Base-by-base conservation (phyloP, 2,888 invertebrate species). In the Rhagonycha lutea region DNA sequence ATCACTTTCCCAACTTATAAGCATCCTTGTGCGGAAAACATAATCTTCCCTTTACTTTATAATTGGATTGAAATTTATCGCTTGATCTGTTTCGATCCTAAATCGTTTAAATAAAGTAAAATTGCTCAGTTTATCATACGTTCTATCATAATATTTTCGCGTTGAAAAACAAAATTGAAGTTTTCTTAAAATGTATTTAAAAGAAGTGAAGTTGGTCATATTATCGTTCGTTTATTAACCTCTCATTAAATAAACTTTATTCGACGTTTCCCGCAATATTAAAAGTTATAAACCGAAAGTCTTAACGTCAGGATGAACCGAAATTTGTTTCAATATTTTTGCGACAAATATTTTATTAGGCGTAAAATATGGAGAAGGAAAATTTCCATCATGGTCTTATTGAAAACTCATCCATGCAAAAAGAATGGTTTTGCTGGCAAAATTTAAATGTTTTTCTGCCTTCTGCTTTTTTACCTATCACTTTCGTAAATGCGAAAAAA, bases 391-490 rank as follows among this genome's bases (percentile, higher is more conserved):
- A 47, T 47, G 47, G 47, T 47, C n/a, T 47, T 47, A 47, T 47
- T 47, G 47, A 47, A 47, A 47, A 47, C 12, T 47, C 47, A 47
- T n/a, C 47, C 47, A 47, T 47, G 47, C 47, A 47, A 47, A 47
- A 47, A 47, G 47, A 47, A 47, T 47, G 47, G 47, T 47, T 47
- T 32, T 47, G 47, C 47, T 47, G 5, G 47, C 47, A 65, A 65
- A 65, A 65, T 65, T 26, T 24, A 65, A 65, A 65, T 65, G 47
- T 47, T 47, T 65, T 24, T 65, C 63, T 26, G 63, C 26, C 63
- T 65, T 65, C 63, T 65, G 63, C 63, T 65, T 65, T 65, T 65
- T 26, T 65, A 65, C 63, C 63, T 26, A 62, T 62, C 62, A 65
- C 63, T 23, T 65, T 65, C 63, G 26, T 8, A 23, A 65, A 26